Percentiles rank a stretch among this genome's conserved stretches.
phyloP scores from a whole-genome alignment of 2,113 vertebrate species.

The Mormoops blainvillei region DNA sequence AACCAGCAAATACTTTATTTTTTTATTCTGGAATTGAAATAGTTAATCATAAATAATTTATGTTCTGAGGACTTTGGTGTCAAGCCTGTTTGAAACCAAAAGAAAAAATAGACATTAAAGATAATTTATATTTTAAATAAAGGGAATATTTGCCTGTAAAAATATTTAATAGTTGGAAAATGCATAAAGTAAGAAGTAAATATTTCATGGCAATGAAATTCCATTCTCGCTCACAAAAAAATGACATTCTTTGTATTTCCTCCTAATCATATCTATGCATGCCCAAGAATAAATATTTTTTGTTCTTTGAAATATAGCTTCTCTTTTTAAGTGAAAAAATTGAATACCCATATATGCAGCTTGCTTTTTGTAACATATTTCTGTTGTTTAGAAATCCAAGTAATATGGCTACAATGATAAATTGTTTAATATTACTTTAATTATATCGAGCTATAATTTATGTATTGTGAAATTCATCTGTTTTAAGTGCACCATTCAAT shows the following conservation, averaged over 20 bases:
- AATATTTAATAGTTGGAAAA: not conserved
- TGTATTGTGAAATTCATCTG: not conserved
- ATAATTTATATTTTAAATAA: slow-evolving; percentile 19
- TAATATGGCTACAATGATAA: not conserved
- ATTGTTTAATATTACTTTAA: not conserved
- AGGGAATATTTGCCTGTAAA: not conserved
- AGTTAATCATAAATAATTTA: slow-evolving; percentile 30
- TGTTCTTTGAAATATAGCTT: not conserved
- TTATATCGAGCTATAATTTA: not conserved
- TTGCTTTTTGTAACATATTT: not conserved
- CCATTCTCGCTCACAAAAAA: not conserved
- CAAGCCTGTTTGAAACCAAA: not conserved
- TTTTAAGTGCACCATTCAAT: not conserved
- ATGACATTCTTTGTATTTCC: not conserved
- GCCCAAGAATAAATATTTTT: not conserved
- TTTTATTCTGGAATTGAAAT: slow-evolving; percentile 25
- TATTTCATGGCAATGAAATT: not conserved
- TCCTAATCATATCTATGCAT: not conserved
- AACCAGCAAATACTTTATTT: not conserved
- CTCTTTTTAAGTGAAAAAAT: not conserved
- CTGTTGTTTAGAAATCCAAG: slow-evolving; percentile 1
- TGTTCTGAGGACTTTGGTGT: not conserved
- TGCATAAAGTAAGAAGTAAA: not conserved
- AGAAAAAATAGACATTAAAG: not conserved
- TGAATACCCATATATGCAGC: not conserved